phyloP scores from a whole-genome alignment of 1,140 invertebrate genomes.

The Megalopta genalis region DNA sequence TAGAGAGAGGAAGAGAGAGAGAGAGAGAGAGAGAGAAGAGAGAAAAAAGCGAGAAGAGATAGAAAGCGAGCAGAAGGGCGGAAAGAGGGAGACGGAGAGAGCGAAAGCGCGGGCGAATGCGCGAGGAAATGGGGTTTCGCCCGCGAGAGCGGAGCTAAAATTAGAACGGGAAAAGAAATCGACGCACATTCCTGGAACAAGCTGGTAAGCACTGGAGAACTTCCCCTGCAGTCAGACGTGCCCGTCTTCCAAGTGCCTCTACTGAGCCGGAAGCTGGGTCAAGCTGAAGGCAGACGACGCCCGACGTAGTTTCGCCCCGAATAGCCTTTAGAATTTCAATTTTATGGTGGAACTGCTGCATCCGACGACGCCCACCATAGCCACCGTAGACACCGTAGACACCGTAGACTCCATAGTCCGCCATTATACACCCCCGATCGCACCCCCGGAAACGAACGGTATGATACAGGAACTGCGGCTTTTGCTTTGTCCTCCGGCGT shows the following conservation, averaged over 20 bases:
- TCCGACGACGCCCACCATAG: not conserved
- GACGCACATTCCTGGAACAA: constrained; percentile 53
- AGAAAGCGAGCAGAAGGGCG: not conserved
- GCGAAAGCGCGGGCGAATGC: not conserved
- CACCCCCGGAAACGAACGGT: no score
- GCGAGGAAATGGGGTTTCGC: constrained; percentile 35
- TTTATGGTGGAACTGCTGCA: constrained; percentile 25
- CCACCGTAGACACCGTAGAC: no score
- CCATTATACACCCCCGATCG: no score
- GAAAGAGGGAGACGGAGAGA: not conserved
- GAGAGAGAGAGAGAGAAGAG: not conserved
- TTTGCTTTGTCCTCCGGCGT: no score
- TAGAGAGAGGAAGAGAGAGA: not conserved
- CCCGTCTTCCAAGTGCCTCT: constrained; percentile 35
- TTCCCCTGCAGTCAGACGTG: constrained; percentile 59
- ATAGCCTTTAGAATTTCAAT: constrained; percentile 52
- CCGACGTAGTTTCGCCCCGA: constrained; percentile 31
- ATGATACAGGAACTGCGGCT: no score
- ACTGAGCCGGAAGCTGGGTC: constrained; percentile 46
- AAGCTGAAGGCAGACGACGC: constrained; percentile 9
- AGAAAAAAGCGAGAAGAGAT: no score
- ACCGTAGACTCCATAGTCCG: no score
- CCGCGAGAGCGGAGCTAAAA: constrained; percentile 35
- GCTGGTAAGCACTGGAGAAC: constrained; percentile 30
- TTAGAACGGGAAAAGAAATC: constrained; percentile 60